These are phyloP conservation scores for Cervus canadensis DNA, from an alignment of 2,113 vertebrate genomes.

Conservation along the genomic window DNA sequence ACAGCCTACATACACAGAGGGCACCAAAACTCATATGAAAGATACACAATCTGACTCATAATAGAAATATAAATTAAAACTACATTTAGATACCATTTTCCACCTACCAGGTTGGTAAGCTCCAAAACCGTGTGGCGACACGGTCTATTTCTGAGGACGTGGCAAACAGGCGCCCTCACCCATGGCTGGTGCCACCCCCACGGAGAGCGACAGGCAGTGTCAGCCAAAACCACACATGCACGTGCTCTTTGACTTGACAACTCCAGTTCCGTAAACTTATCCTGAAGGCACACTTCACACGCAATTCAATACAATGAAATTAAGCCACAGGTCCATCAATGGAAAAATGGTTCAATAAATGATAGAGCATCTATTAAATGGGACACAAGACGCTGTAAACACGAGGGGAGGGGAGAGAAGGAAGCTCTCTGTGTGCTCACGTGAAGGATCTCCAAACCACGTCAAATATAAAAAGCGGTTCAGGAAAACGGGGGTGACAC, in stretches of 20 bases:
- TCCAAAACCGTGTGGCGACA: not conserved
- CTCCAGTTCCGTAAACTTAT: not conserved
- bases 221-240: not conserved
- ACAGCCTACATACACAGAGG: not conserved
- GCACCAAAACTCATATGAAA: not conserved
- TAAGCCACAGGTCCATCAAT: not conserved
- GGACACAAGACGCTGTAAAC: not conserved
- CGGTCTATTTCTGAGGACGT: not conserved
- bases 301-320: not conserved
- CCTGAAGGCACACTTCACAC: not conserved
- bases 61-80: not conserved
- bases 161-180: not conserved
- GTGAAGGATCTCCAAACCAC: not conserved
- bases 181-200: too few relatives aligned
- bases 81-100: not conserved
- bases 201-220: accelerated
- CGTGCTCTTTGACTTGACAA: not conserved
- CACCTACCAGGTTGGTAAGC: not conserved
- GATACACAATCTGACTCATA: not conserved
- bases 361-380: not conserved
- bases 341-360: not conserved
- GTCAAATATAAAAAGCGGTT: not conserved
- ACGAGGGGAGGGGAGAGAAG: not conserved
- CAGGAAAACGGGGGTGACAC: not conserved
- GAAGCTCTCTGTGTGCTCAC: not conserved